Conservation (phyloP, 1,140 invertebrate species). For the Ips typographus region DNA sequence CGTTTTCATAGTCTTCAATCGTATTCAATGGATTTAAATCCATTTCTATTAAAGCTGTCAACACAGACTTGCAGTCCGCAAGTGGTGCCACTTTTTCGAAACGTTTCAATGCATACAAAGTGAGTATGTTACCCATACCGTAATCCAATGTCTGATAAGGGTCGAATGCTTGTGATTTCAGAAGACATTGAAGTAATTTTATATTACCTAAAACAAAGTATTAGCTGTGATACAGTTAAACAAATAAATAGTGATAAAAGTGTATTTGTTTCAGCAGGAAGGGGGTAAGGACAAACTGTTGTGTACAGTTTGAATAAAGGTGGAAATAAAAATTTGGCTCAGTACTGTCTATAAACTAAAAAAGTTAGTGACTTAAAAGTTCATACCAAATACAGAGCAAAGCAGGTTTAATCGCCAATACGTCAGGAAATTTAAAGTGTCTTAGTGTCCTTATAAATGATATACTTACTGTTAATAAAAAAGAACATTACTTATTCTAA, state of each 20-base stretch:
- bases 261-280: neutral
- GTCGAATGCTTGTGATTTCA: constrained; percentile 37
- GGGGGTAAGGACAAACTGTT: neutral
- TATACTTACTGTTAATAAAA: too few relatives aligned
- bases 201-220: constrained; percentile 36
- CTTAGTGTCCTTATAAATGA: too few relatives aligned
- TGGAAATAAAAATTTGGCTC: too few relatives aligned
- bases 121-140: constrained; percentile 44
- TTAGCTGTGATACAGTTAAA: neutral
- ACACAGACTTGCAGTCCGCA: constrained; percentile 32
- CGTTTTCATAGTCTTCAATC: constrained; percentile 37
- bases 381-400: too few relatives aligned
- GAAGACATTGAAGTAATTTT: constrained; percentile 35
- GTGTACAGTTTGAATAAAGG: too few relatives aligned
- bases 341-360: too few relatives aligned
- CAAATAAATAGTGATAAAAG: neutral
- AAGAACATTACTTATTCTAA: too few relatives aligned
- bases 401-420: too few relatives aligned
- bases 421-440: neutral
- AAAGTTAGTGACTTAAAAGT: too few relatives aligned
- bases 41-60: constrained; percentile 36
- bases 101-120: constrained; percentile 41
- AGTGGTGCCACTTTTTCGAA: constrained; percentile 38
- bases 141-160: constrained; percentile 39
- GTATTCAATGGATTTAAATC: constrained; percentile 42